Conservation (phyloP, 2,113 vertebrate genomes). For the western clawed frog (Xenopus tropicalis) region DNA sequence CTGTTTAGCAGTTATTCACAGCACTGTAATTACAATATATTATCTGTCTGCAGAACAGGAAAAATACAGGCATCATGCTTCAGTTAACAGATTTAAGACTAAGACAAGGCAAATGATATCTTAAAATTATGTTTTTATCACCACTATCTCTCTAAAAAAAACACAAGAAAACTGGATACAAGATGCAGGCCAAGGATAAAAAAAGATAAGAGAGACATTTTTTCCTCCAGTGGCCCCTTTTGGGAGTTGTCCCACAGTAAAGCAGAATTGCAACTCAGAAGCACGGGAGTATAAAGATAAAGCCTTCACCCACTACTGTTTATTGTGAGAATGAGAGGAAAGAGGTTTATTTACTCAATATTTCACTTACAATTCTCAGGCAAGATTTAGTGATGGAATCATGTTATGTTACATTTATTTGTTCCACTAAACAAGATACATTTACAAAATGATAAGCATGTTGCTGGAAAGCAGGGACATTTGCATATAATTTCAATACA, state of each 20-base stretch:
- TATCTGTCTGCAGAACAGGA: too few relatives aligned
- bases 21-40: too few relatives aligned
- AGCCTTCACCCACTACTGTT: background rate
- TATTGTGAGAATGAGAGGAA: slow-evolving; percentile 7
- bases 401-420: slow-evolving; percentile 1
- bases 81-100: background rate
- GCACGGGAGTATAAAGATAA: background rate
- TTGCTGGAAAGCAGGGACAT: too few relatives aligned
- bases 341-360: too few relatives aligned
- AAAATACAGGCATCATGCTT: background rate
- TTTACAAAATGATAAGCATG: background rate
- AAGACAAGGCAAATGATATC: slow-evolving; percentile 2
- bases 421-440: background rate
- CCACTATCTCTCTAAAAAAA: slow-evolving; percentile 2
- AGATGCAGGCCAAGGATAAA: slow-evolving; percentile 1
- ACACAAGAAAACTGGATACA: background rate
- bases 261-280: slow-evolving; percentile 18
- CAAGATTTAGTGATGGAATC: background rate
- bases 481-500: too few relatives aligned
- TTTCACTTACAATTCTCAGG: background rate
- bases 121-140: slow-evolving; percentile 18
- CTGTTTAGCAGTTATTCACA: too few relatives aligned
- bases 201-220: too few relatives aligned
- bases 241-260: slow-evolving; percentile 1
- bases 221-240: background rate